These are phyloP conservation scores for Paratrypauchen microcephalus DNA, from an alignment of 2,797 vertebrate species.

Conservation along the genomic window DNA sequence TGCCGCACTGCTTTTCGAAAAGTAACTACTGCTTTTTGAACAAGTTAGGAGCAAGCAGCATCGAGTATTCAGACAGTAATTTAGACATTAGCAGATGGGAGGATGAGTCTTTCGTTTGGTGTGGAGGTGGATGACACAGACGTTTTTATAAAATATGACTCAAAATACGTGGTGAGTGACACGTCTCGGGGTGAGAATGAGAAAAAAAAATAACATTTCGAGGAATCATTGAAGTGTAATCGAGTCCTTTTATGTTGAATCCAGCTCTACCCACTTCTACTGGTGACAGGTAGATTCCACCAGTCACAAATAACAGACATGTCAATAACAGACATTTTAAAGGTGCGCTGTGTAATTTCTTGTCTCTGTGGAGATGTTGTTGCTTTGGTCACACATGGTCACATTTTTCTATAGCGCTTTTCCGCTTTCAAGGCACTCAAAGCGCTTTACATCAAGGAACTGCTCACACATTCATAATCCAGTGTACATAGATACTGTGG, in stretches of 20 bases:
- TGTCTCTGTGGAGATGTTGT: too few relatives aligned
- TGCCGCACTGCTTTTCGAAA: background rate
- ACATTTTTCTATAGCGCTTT: too few relatives aligned
- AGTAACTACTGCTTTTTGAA: too few relatives aligned
- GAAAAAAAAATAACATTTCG: background rate
- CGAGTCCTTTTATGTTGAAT: background rate
- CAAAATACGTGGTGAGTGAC: background rate
- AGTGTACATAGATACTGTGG: too few relatives aligned
- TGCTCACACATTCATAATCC: too few relatives aligned
- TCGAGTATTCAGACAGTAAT: background rate
- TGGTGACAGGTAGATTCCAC: background rate
- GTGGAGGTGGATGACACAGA: conserved; percentile 2
- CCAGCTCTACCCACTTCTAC: background rate
- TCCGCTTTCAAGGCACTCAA: too few relatives aligned
- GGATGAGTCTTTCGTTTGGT: background rate
- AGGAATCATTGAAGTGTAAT: background rate
- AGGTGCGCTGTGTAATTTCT: too few relatives aligned
- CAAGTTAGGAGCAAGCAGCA: background rate
- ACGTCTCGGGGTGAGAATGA: background rate
- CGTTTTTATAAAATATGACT: background rate
- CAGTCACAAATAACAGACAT: too few relatives aligned
- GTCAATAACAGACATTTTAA: too few relatives aligned
- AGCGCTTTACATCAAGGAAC: too few relatives aligned
- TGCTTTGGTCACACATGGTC: too few relatives aligned
- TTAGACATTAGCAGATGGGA: background rate